Evolutionary conservation across 2,113 vertebrate genomes (phyloP).

Genomic region (Phyllopteryx taeniolatus): DNA sequence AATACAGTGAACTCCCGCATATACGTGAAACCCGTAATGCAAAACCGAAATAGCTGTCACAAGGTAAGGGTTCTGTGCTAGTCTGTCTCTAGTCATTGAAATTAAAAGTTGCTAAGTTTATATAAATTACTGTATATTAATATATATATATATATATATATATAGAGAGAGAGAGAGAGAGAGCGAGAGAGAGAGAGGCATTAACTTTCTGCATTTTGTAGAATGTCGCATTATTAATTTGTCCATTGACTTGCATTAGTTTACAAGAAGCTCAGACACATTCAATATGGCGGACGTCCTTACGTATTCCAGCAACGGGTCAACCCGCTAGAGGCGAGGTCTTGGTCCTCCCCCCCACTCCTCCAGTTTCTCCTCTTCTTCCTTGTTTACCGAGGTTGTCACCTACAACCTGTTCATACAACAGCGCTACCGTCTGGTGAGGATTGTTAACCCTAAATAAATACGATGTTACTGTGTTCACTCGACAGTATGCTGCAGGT

Average conservation of each 20-base stretch:
- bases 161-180: no score
- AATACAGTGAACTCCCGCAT: no score
- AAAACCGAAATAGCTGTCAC: no score
- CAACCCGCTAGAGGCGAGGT: background rate
- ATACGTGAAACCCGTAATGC: no score
- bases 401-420: background rate
- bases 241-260: background rate
- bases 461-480: background rate
- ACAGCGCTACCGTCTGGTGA: background rate
- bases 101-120: no score
- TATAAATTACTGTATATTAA: no score
- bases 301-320: background rate
- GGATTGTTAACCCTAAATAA: background rate
- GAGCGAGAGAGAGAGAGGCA: no score
- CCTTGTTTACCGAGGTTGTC: background rate
- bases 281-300: background rate
- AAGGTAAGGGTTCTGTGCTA: no score
- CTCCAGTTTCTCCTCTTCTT: background rate
- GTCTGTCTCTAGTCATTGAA: no score
- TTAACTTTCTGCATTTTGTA: no score
- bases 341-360: background rate
- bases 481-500: background rate
- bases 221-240: background rate
- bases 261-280: background rate
- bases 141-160: no score